These are phyloP conservation scores for Lagorchestes hirsutus DNA, from an alignment of 2,797 vertebrate genomes.

Conservation along the genomic window DNA sequence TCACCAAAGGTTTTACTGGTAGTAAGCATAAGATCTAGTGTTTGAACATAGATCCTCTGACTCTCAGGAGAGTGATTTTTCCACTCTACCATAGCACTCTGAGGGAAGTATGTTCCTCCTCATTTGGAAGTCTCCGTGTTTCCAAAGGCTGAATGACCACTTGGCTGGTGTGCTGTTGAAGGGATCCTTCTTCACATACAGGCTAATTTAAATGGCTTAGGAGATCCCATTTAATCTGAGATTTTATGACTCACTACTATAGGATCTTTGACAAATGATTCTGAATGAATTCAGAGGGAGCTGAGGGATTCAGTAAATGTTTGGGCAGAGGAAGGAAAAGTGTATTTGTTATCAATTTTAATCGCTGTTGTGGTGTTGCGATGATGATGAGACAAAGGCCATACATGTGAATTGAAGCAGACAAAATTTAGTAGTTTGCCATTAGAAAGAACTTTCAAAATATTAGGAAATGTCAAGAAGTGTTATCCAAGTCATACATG, in stretches of 20 bases:
- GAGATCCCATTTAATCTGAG: not conserved
- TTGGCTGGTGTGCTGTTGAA: not conserved
- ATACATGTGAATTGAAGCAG: not conserved
- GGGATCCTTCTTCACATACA: not conserved
- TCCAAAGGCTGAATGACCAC: not conserved
- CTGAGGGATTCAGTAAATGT: slow-evolving; percentile 12
- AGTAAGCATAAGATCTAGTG: not conserved
- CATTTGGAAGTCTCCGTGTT: not conserved
- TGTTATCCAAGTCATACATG: not conserved
- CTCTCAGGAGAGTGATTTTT: not conserved
- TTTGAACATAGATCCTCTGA: not conserved
- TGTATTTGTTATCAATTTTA: not conserved
- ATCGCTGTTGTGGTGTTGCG: not conserved
- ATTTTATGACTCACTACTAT: not conserved
- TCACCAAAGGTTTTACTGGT: not conserved
- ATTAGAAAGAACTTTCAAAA: not conserved
- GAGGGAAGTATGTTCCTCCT: not conserved
- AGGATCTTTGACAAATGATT: not conserved
- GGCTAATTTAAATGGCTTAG: not conserved
- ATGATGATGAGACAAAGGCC: not conserved
- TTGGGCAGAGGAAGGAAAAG: slow-evolving; percentile 20
- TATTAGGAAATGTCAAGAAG: not conserved
- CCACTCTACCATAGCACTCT: not conserved
- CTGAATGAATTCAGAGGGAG: not conserved
- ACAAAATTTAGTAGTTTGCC: too few relatives aligned